Percentiles rank a stretch among this genome's conserved stretches.
phyloP scores from a whole-genome alignment of 2,888 invertebrate species.

The Drosophila dives region DNA sequence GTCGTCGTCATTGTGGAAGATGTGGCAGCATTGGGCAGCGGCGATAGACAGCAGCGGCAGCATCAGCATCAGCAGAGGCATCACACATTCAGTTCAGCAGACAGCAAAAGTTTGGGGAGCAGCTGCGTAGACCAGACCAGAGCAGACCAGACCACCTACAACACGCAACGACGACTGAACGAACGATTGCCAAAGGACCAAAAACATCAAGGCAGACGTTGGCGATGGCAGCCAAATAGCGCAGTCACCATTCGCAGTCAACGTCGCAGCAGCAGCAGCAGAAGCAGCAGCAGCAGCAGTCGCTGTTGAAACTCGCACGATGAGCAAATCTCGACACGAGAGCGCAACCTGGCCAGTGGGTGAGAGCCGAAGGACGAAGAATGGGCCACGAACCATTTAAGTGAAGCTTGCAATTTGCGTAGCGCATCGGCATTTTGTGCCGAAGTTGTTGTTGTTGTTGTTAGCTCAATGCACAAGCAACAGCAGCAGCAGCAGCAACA shows the following conservation, averaged over 20 bases:
- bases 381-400: slow-evolving; percentile 54
- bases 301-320: slow-evolving; percentile 35
- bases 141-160: slow-evolving; percentile 82
- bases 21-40: slow-evolving; percentile 11
- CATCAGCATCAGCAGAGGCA: slow-evolving; percentile 43
- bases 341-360: slow-evolving; percentile 48
- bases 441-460: slow-evolving; percentile 37
- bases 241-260: slow-evolving; percentile 34
- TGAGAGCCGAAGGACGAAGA: slow-evolving; percentile 40
- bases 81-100: slow-evolving; percentile 32
- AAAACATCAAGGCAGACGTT: slow-evolving; percentile 64
- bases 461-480: slow-evolving; percentile 59
- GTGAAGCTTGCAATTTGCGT: slow-evolving; percentile 71
- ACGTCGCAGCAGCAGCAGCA: slow-evolving; percentile 46
- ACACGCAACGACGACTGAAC: slow-evolving; percentile 83
- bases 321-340: slow-evolving; percentile 51
- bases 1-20: slow-evolving; percentile 42
- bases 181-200: slow-evolving; percentile 75
- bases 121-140: slow-evolving; percentile 49
- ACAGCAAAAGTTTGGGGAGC: slow-evolving; percentile 37
- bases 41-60: slow-evolving; percentile 12
- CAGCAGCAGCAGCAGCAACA: slow-evolving; percentile 14
- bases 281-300: slow-evolving; percentile 31
- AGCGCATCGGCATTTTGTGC: slow-evolving; percentile 71
- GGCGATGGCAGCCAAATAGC: slow-evolving; percentile 35